phyloP scores from a whole-genome alignment of 2,797 vertebrate species.

The Sebastes dallii region DNA sequence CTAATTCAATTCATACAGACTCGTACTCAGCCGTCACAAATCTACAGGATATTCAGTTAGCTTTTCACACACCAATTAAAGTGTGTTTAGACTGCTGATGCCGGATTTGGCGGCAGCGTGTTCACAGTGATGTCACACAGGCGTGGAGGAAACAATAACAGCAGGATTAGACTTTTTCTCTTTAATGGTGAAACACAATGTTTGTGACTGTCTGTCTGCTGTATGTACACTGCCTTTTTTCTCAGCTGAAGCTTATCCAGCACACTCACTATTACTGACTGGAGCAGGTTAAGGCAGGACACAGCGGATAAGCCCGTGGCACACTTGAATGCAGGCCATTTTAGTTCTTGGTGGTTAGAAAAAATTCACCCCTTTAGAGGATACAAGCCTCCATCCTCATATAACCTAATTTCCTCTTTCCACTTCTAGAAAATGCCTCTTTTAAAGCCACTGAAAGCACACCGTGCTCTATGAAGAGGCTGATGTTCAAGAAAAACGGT shows the following conservation, averaged over 20 bases:
- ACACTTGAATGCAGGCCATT: constrained; percentile 61
- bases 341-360: constrained; percentile 48
- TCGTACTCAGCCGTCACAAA: constrained; percentile 38
- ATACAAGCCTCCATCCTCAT: constrained; percentile 53
- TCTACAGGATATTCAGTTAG: constrained; percentile 47
- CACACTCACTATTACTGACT: constrained; percentile 28
- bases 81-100: constrained; percentile 50
- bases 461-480: constrained; percentile 12
- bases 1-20: constrained; percentile 35
- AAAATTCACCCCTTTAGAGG: constrained; percentile 57
- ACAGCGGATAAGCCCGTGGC: constrained; percentile 54
- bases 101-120: constrained; percentile 41
- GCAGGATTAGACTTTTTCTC: constrained; percentile 31
- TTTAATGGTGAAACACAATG: constrained; percentile 35
- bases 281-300: constrained; percentile 64
- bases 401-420: constrained; percentile 32
- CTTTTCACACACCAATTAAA: constrained; percentile 48
- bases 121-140: constrained; percentile 59
- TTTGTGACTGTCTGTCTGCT: constrained; percentile 35
- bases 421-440: constrained; percentile 24
- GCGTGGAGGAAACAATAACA: constrained; percentile 49
- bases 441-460: constrained; percentile 39
- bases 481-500: constrained; percentile 31
- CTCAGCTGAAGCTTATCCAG: constrained; percentile 25
- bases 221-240: constrained; percentile 6